These are phyloP conservation scores for Todus mexicanus DNA, from an alignment of 2,797 vertebrate species.

Conservation along the genomic window DNA sequence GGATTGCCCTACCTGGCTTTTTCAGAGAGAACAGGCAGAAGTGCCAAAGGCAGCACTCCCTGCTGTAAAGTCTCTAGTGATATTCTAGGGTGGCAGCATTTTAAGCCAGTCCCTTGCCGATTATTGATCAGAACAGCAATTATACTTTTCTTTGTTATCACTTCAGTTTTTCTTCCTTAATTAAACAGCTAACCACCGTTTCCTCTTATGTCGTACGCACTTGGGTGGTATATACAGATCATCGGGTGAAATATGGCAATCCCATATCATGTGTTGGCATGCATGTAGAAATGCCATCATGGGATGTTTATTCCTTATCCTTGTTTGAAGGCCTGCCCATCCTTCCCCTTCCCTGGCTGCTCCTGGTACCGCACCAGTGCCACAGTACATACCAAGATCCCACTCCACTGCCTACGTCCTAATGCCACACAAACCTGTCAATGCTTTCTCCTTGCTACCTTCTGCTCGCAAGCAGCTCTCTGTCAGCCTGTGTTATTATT, in stretches of 20 bases:
- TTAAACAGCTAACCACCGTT: neutral
- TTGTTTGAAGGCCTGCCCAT: neutral
- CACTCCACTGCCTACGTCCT: neutral
- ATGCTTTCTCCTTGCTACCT: neutral
- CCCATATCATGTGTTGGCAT: neutral
- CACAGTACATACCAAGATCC: neutral
- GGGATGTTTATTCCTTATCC: neutral
- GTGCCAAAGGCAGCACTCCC: neutral
- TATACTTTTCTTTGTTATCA: neutral
- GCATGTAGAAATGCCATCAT: neutral
- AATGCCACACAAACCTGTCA: neutral
- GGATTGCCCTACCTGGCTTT: neutral
- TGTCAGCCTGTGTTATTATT: neutral
- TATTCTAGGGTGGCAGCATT: neutral
- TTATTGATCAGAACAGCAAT: slow-evolving; percentile 1
- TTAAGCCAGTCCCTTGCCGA: neutral
- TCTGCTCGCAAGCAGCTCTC: neutral
- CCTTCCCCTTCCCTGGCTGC: neutral
- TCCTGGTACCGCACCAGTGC: neutral
- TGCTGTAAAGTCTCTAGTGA: neutral
- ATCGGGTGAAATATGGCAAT: neutral
- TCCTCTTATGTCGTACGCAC: neutral
- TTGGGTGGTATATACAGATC: neutral
- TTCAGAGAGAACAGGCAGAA: neutral
- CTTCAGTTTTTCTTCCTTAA: slow-evolving; percentile 18